Evolutionary conservation across 35 echinoderm and acorn worm species (phyloP), one percentile per base, ranked within the genome.

Genomic region (Anneissia japonica): DNA sequence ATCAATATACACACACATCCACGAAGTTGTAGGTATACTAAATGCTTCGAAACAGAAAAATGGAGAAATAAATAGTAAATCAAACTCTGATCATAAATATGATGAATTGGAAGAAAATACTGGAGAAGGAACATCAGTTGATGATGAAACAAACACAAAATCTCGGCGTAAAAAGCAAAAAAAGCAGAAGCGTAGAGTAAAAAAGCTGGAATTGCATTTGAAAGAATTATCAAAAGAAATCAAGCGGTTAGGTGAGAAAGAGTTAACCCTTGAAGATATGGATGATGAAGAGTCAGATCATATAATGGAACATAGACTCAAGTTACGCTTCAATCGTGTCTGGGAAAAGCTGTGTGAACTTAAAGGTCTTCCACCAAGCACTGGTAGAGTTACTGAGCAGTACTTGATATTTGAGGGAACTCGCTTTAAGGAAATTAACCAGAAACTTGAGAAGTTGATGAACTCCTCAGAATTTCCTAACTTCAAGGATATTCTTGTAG

Each of bases 191-290:
- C 46, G 78, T 26, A 89, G 88, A 39, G 86, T 93, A 29, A 34
- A 75, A 28, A 91, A 81, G 78, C 56, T 91, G 13, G 93, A 95
- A 31, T 74, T 30, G 33, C 51, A 87, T 41, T 74, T 94, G 32
- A 77, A 86, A n/a, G 90, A 88, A 37, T 73, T 94, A 12, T 55
- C 75, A 31, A 82, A 75, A 32, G 93, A 85, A 17, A 94, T 94
- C 56, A 90, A 90, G 85, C 91, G 77, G 72, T 73, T 91, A 4
- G 39, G 72, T 37, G 89, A 91, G 64, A 90, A 83, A 37, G 93
- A 94, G 81, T 40, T 91, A 37, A 85, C 88, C 0, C 51, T 94
- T 17, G 93, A 94, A 74, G 93, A 94, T 74, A 87, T 94, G 85
- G 93, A 88, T 32, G 80, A 87, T 37, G 76, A 83, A 19, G 45